Evolutionary conservation across 23 tunicate species (phyloP), one percentile per base, ranked within the genome.

Genomic region (Ciona savignyi): DNA sequence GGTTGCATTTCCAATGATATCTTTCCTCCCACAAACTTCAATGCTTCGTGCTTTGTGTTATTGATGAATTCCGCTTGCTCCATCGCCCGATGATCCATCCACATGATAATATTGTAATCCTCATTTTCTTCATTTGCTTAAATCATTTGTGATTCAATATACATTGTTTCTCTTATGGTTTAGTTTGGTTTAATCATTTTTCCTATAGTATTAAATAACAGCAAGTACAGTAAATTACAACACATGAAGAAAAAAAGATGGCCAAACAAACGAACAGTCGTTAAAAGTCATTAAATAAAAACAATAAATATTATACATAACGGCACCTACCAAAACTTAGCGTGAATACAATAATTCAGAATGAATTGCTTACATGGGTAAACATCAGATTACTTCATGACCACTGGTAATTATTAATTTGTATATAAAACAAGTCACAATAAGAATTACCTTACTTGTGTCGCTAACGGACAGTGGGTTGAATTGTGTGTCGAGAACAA

Each of bases 1-100:
- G 86, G 82, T 70, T 94, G 88, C 99, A 94, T 94, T 87, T 94
- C 99, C n/a, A 87, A 51, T 19, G 95, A 86, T 26, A 94, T 74
- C 70, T 82, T 78, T 21, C 99, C 99, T 30, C 99, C 99, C 63
- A 94, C 95, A 64, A 34, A 94, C 49, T 79, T 67, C 6, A 86
- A 67, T 0, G 79, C 90, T 71, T 75, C 65, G 71, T 79, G 80
- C 27, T 72, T 60, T 32, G 33, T 73, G 3, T 74, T 30, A 65
- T 94, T 94, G 23, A 94, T 87, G 1, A 34, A 29, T 24, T 86
- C 82, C 25, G 99, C 82, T 75, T 94, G 80, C 51, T 74, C 64
- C 29, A 35, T 72, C 29, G 99, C 99, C 51, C 99, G 64, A 63
- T 94, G 99, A 62, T 94, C 99, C 83, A 94, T 83, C 99, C 99